Evolutionary conservation across 2,113 vertebrate species (phyloP).

Genomic region (Lepus americanus): DNA sequence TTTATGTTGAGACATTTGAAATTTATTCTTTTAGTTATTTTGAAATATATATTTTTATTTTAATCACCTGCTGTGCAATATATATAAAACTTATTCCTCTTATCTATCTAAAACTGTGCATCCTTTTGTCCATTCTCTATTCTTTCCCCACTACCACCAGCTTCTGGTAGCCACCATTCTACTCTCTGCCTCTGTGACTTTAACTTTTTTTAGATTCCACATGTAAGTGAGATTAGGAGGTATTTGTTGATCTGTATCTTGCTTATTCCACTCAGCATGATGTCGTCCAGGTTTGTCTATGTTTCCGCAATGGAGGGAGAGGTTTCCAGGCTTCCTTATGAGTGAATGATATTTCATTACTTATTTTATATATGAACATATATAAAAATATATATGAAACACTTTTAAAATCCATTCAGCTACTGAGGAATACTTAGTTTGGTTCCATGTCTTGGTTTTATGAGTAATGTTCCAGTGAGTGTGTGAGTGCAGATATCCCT

Average conservation of each 20-base stretch:
- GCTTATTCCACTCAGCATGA: background rate
- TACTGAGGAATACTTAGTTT: background rate
- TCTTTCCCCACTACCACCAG: background rate
- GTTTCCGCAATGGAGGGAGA: background rate
- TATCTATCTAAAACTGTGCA: background rate
- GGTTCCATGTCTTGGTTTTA: background rate
- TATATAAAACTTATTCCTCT: background rate
- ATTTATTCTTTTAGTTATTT: slow-evolving; percentile 1
- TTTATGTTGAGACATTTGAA: background rate
- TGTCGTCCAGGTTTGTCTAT: background rate
- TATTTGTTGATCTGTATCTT: background rate
- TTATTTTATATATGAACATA: no score
- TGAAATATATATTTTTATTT: background rate
- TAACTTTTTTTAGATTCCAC: background rate
- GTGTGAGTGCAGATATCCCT: background rate
- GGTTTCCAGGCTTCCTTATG: background rate
- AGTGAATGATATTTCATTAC: no score
- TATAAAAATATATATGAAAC: no score
- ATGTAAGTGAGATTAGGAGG: background rate
- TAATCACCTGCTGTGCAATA: background rate
- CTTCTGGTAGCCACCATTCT: background rate
- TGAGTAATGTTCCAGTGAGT: background rate
- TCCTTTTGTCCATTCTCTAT: background rate
- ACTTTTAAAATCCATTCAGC: background rate
- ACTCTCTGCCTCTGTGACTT: background rate